Percentiles rank a stretch among this genome's conserved stretches.
Conservation (phyloP, 2,797 vertebrate genomes). For the Sebastes dallii region DNA sequence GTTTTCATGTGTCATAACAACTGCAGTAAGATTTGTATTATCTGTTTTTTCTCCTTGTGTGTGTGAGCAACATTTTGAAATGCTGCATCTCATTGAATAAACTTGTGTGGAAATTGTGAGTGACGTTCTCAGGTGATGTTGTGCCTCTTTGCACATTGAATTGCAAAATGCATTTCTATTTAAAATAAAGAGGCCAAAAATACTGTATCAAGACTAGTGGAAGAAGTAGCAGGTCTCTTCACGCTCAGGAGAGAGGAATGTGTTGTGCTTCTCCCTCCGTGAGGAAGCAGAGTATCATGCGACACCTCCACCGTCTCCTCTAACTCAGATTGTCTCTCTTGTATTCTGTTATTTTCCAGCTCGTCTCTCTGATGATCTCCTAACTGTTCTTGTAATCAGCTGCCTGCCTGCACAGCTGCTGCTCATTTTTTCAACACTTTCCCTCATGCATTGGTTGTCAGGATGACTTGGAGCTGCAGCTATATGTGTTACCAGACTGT, state of each 20-base stretch:
- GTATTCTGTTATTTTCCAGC: neutral
- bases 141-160: neutral
- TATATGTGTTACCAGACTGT: neutral
- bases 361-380: neutral
- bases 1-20: neutral
- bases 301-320: neutral
- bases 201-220: neutral
- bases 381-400: neutral
- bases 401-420: neutral
- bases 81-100: constrained; percentile 56
- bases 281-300: neutral
- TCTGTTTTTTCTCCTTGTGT: neutral
- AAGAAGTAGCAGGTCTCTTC: neutral
- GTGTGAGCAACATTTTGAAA: constrained; percentile 31
- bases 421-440: neutral
- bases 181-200: too few species aligned
- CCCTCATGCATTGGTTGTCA: neutral
- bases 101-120: constrained; percentile 49
- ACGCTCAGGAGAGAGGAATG: neutral
- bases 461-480: neutral
- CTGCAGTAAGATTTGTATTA: neutral
- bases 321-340: neutral
- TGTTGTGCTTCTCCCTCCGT: fast-evolving
- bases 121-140: neutral
- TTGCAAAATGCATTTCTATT: too few species aligned